phyloP scores from a whole-genome alignment of 2,888 invertebrate genomes.

The Latheticus oryzae region DNA sequence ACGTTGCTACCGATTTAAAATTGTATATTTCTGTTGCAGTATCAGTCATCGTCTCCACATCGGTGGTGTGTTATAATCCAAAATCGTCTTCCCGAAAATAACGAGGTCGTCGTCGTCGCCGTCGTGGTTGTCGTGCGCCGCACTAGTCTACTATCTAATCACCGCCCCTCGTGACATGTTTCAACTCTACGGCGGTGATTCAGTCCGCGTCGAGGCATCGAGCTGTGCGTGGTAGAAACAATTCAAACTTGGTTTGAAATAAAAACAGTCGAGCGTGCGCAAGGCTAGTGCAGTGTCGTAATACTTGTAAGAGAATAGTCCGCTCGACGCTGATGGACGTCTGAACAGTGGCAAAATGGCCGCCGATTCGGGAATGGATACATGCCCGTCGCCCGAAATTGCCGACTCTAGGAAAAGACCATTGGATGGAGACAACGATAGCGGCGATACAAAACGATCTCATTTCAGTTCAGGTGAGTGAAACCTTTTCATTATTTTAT shows the following conservation, averaged over 20 bases:
- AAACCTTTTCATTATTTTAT: conserved; percentile 19
- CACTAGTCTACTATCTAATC: conserved; percentile 52
- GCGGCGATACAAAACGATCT: conserved; percentile 89
- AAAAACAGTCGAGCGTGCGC: conserved; percentile 20
- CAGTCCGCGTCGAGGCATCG: conserved; percentile 25
- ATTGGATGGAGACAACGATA: conserved; percentile 87
- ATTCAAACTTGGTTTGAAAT: no score
- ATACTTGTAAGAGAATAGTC: conserved; percentile 12
- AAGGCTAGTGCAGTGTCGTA: conserved; percentile 43
- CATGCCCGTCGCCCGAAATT: conserved; percentile 93
- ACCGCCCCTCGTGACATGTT: conserved; percentile 47
- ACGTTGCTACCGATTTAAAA: no score
- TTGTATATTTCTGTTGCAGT: conserved; percentile 22
- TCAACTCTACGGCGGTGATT: no score
- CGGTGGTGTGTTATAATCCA: no score
- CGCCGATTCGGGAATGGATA: conserved; percentile 93
- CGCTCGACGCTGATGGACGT: conserved; percentile 54
- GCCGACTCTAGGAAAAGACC: conserved; percentile 91
- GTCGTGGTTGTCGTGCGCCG: no score
- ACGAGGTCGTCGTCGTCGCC: conserved; percentile 13
- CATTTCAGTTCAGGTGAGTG: conserved; percentile 89
- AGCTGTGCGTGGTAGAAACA: conserved; percentile 6
- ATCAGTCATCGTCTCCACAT: conserved; percentile 11
- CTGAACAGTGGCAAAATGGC: conserved; percentile 77
- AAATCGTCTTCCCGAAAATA: conserved; percentile 14